phyloP scores from a whole-genome alignment of 2,797 vertebrate genomes.

The Sebastes itinus region DNA sequence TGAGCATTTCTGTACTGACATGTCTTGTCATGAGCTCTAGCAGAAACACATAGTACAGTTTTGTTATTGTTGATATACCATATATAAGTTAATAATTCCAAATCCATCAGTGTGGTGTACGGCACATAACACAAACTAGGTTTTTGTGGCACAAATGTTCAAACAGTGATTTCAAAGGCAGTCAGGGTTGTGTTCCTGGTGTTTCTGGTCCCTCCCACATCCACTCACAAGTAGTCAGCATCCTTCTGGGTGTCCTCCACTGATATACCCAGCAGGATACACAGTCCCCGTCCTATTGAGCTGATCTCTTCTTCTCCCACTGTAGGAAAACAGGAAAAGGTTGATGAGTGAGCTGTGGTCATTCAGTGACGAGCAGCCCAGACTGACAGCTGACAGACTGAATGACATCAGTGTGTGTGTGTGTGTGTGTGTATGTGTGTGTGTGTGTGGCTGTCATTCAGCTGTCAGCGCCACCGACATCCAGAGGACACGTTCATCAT shows the following conservation, averaged over 20 bases:
- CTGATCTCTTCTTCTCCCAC: slow-evolving; percentile 92
- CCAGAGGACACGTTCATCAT: not conserved
- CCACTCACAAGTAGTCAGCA: slow-evolving; percentile 94
- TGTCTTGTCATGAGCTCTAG: no score
- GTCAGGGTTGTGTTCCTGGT: not conserved
- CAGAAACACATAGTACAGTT: no score
- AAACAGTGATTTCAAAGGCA: not conserved
- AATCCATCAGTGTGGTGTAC: not conserved
- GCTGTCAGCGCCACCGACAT: not conserved
- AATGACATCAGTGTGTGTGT: not conserved
- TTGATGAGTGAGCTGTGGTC: not conserved
- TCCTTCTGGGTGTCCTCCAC: slow-evolving; percentile 93
- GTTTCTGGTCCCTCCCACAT: not conserved
- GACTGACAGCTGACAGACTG: slow-evolving; percentile 2
- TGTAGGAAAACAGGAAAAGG: slow-evolving; percentile 61
- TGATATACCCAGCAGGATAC: slow-evolving; percentile 94
- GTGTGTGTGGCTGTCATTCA: not conserved
- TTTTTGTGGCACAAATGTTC: not conserved
- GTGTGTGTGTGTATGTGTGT: no score
- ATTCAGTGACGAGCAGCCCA: not conserved
- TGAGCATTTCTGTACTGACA: no score
- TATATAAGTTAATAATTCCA: no score
- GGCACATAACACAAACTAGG: not conserved
- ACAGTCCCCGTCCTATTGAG: slow-evolving; percentile 92
- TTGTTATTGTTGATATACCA: no score